Evolutionary conservation across 2,888 invertebrate species (phyloP).

Genomic region (Athalia cordata): DNA sequence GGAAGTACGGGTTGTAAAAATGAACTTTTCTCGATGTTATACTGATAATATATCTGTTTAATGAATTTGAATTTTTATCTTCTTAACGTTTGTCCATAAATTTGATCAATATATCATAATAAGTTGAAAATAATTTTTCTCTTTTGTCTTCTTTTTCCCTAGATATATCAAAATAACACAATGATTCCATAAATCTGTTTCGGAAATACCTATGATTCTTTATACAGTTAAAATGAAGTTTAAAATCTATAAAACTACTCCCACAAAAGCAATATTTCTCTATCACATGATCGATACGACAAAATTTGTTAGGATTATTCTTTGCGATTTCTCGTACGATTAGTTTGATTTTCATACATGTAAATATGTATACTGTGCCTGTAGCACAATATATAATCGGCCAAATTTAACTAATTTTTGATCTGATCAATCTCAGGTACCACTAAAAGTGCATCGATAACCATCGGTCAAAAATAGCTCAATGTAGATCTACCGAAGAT

Average conservation of each 20-base stretch:
- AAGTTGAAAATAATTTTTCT: background rate
- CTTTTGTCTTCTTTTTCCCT: background rate
- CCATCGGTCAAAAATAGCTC: background rate
- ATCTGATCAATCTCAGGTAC: constrained; percentile 29
- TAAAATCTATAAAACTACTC: background rate
- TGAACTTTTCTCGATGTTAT: background rate
- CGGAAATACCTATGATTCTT: background rate
- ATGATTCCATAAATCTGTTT: constrained; percentile 23
- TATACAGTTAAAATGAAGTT: constrained; percentile 27
- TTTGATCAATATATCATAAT: constrained; percentile 25
- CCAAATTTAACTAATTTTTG: background rate
- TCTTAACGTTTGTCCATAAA: constrained; percentile 14
- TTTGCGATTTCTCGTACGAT: constrained; percentile 5
- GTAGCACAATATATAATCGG: background rate
- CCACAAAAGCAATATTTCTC: constrained; percentile 3
- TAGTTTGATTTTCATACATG: background rate
- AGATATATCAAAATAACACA: constrained; percentile 24
- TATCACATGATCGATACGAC: constrained; percentile 20
- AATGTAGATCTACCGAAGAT: background rate
- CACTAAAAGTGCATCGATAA: constrained; percentile 5
- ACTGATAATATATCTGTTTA: background rate
- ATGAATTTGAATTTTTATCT: background rate
- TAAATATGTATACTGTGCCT: background rate
- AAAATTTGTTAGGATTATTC: constrained; percentile 20
- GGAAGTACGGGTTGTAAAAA: background rate